Evolutionary conservation across 1,140 invertebrate species (phyloP).

Genomic region (Drosophila bipectinata): DNA sequence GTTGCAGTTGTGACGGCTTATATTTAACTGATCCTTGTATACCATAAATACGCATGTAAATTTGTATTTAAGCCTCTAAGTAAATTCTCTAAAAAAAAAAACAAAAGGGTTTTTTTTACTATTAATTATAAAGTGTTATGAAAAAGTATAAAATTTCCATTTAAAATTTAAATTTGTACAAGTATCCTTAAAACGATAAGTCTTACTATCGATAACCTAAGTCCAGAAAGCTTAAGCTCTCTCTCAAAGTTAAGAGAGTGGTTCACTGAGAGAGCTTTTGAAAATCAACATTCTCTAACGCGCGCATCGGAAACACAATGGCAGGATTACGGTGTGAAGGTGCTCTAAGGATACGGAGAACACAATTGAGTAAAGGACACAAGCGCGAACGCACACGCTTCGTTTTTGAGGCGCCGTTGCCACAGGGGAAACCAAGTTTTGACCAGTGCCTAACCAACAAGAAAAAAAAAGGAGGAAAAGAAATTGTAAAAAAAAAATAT

Average conservation of each 20-base stretch:
- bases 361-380: conserved; percentile 77
- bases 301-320: conserved; percentile 6
- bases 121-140: neutral
- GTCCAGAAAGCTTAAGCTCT: neutral
- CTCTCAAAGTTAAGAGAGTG: conserved; percentile 2
- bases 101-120: no score
- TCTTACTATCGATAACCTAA: neutral
- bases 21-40: conserved; percentile 54
- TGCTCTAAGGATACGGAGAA: conserved; percentile 39
- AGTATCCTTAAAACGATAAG: neutral
- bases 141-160: no score
- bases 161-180: no score
- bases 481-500: conserved; percentile 23
- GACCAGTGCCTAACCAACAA: conserved; percentile 41
- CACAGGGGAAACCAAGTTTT: conserved; percentile 47
- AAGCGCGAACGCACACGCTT: conserved; percentile 63
- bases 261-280: conserved; percentile 16
- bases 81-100: conserved; percentile 26
- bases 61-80: conserved; percentile 66
- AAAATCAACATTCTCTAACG: neutral
- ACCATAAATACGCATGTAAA: conserved; percentile 64
- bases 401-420: conserved; percentile 39
- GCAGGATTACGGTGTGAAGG: conserved; percentile 19
- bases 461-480: conserved; percentile 34
- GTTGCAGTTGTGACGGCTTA: conserved; percentile 36